Evolutionary conservation across 2,888 invertebrate genomes (phyloP), one percentile per base, ranked within the genome.

Genomic region (Steinernema hermaphroditum): DNA sequence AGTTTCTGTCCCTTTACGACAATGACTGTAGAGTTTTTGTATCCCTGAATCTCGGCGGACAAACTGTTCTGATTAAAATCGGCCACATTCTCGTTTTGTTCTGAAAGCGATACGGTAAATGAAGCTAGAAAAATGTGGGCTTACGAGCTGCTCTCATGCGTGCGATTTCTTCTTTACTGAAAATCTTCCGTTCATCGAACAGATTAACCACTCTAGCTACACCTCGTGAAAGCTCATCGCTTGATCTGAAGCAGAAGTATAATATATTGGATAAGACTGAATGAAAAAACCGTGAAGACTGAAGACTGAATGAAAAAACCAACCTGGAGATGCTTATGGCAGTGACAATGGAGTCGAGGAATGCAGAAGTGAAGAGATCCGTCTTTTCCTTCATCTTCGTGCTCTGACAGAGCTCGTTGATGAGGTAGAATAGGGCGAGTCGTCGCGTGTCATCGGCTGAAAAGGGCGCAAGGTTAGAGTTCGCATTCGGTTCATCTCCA

Each of bases 361-460:
- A 62, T 16, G 62, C 29, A 32, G 22, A 16, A 9, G 62, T 62
- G 32, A 62, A 62, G 14, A 29, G 16, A 32, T 62, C 62, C 29
- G 62, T 32, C 29, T 50, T 43, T 22, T 74, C 69, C 69, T 86
- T 83, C 57, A 77, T 75, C 69, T 80, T 81, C 34, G 82, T 83
- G 54, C 96, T 97, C 87, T 99, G 98, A 83, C 98, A 96, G 24
- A 98, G 96, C 90, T 99, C 98, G 90, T 99, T 98, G 41, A 97
- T 96, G 83, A 98, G 90, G 88, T 98, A 98, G 92, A 99, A 93
- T 84, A 94, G 93, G 19, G 94, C 95, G 72, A 97, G 89, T 86
- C 83, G 78, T 19, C 80, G 77, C 19, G 78, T 77, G n/a, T 82
- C 83, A 29, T 54, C 29, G 2, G 74, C 83, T 84, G 68, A 73